Conservation (phyloP, 1,140 invertebrate genomes). For the Papilio polytes region DNA sequence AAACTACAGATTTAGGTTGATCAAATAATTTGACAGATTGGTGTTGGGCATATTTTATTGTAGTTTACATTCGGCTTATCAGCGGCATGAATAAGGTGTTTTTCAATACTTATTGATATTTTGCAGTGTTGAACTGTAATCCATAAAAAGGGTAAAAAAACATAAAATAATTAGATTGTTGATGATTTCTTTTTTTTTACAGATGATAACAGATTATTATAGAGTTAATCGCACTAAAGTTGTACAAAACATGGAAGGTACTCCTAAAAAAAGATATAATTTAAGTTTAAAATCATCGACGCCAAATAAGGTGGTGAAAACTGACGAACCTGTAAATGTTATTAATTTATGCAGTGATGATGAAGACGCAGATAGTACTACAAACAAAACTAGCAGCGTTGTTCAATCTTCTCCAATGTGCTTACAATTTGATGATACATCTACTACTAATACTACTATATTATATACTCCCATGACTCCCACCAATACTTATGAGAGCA, state of each 20-base stretch:
- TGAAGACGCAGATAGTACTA: constrained; percentile 43
- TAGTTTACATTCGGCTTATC: background rate
- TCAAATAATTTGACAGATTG: background rate
- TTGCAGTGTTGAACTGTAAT: background rate
- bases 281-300: constrained; percentile 43
- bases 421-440: background rate
- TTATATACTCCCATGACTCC: constrained; percentile 47
- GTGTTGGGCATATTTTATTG: background rate
- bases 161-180: background rate
- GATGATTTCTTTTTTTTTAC: background rate
- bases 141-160: background rate
- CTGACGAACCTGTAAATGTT: constrained; percentile 33
- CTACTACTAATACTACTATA: constrained; percentile 45
- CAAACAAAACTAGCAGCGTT: background rate
- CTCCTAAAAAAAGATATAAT: constrained; percentile 45
- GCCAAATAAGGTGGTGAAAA: constrained; percentile 46
- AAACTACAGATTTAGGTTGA: background rate
- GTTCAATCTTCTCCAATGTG: background rate
- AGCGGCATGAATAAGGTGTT: constrained; percentile 5
- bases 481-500: constrained; percentile 43
- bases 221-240: constrained; percentile 11
- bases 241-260: constrained; percentile 29
- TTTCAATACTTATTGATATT: background rate
- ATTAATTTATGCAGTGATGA: constrained; percentile 58
- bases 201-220: constrained; percentile 32